phyloP scores from a whole-genome alignment of 2,888 invertebrate genomes.

The Unio pictorum region DNA sequence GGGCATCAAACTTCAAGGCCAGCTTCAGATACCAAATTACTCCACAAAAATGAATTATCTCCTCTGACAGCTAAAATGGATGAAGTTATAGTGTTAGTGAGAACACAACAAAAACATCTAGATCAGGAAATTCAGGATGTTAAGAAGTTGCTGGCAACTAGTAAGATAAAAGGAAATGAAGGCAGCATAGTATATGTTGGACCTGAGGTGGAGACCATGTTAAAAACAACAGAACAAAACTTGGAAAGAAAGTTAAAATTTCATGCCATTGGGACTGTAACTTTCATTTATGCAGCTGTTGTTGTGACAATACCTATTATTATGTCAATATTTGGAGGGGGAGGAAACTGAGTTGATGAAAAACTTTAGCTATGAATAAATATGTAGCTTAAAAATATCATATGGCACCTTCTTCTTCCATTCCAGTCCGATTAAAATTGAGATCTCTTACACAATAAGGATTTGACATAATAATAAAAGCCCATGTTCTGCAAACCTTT shows the following conservation, averaged over 20 bases:
- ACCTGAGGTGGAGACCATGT: slow-evolving; percentile 59
- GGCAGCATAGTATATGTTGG: slow-evolving; percentile 63
- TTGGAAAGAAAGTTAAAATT: slow-evolving; percentile 67
- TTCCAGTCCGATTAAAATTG: too few relatives aligned
- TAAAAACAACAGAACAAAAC: slow-evolving; percentile 63
- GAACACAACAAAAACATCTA: slow-evolving; percentile 53
- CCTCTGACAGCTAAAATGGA: slow-evolving; percentile 35
- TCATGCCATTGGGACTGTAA: slow-evolving; percentile 63
- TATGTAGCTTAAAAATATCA: too few relatives aligned
- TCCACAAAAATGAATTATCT: not conserved
- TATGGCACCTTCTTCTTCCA: too few relatives aligned
- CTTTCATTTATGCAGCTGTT: slow-evolving; percentile 63
- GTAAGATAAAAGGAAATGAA: slow-evolving; percentile 21
- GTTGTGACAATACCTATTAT: slow-evolving; percentile 61
- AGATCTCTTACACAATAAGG: too few relatives aligned
- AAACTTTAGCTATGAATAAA: too few relatives aligned
- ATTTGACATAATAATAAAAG: too few relatives aligned
- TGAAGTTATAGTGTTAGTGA: slow-evolving; percentile 34
- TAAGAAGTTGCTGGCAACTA: slow-evolving; percentile 44
- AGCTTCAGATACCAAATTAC: slow-evolving; percentile 2
- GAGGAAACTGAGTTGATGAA: slow-evolving; percentile 2
- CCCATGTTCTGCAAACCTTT: too few relatives aligned
- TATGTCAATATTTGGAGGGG: slow-evolving; percentile 36
- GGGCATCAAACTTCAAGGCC: slow-evolving; percentile 4
- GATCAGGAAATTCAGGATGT: slow-evolving; percentile 60